Percentiles rank a stretch among this genome's conserved stretches.
Evolutionary conservation across 2,113 vertebrate species (phyloP).

Genomic region (Megaleporinus macrocephalus): DNA sequence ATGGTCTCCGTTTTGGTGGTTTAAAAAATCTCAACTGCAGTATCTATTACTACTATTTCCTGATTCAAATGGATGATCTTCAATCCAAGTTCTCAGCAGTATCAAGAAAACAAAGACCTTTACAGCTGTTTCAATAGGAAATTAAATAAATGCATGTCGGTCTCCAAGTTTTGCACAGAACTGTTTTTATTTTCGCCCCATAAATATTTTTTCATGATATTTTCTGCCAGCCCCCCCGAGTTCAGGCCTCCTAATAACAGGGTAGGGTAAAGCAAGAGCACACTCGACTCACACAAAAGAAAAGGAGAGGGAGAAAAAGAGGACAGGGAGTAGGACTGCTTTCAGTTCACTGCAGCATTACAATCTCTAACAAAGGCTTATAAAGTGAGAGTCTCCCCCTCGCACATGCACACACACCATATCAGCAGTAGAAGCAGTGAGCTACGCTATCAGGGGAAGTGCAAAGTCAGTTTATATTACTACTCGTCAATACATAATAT

Average conservation of each 20-base stretch:
- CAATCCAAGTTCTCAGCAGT: too few species aligned
- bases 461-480: too few species aligned
- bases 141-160: too few species aligned
- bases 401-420: neutral
- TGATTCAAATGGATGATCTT: too few species aligned
- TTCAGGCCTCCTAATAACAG: constrained; percentile 60
- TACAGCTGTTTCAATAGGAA: too few species aligned
- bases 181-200: neutral
- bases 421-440: neutral
- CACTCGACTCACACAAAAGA: constrained; percentile 17
- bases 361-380: neutral
- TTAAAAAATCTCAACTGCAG: too few species aligned
- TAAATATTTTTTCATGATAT: constrained; percentile 27
- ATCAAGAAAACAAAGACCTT: too few species aligned
- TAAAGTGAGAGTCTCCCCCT: neutral
- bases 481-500: too few species aligned
- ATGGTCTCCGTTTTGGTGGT: too few species aligned
- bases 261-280: constrained; percentile 45
- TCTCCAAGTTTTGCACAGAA: too few species aligned
- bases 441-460: neutral
- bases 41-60: too few species aligned
- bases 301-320: constrained; percentile 2
- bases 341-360: neutral
- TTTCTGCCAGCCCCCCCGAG: constrained; percentile 45
- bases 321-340: neutral